phyloP scores from a whole-genome alignment of 2,797 vertebrate species.

The Periparus ater region DNA sequence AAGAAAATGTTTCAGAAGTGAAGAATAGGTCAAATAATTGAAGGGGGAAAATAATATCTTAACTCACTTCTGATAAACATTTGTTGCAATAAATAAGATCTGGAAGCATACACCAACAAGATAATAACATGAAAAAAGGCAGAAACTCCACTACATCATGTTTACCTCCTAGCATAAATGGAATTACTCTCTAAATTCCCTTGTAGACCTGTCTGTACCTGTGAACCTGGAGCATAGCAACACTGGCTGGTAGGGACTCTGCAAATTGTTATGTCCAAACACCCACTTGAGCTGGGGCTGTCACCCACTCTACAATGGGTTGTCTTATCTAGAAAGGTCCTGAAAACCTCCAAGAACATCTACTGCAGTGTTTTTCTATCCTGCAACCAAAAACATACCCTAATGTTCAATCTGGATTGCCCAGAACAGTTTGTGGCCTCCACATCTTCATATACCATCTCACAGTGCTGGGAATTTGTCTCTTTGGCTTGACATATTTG shows the following conservation, averaged over 20 bases:
- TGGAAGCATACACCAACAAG: neutral
- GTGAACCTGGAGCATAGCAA: neutral
- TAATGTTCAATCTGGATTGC: neutral
- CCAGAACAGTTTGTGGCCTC: neutral
- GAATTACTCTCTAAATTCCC: neutral
- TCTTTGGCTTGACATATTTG: neutral
- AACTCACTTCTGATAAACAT: neutral
- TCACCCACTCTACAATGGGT: neutral
- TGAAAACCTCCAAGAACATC: neutral
- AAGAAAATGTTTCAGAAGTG: neutral
- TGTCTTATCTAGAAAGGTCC: neutral
- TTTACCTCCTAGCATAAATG: neutral
- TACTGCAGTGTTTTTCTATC: neutral
- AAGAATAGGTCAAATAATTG: neutral
- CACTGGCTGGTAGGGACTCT: neutral
- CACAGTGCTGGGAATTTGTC: neutral
- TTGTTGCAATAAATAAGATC: neutral
- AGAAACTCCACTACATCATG: neutral
- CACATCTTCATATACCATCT: neutral
- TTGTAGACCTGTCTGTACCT: neutral
- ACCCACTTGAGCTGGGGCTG: neutral
- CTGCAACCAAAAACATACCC: neutral
- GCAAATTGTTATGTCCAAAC: neutral
- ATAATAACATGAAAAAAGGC: neutral
- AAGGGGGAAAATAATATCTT: neutral